These are phyloP conservation scores for Darevskia mixta DNA, from an alignment of 2,797 vertebrate genomes.

Conservation along the genomic window DNA sequence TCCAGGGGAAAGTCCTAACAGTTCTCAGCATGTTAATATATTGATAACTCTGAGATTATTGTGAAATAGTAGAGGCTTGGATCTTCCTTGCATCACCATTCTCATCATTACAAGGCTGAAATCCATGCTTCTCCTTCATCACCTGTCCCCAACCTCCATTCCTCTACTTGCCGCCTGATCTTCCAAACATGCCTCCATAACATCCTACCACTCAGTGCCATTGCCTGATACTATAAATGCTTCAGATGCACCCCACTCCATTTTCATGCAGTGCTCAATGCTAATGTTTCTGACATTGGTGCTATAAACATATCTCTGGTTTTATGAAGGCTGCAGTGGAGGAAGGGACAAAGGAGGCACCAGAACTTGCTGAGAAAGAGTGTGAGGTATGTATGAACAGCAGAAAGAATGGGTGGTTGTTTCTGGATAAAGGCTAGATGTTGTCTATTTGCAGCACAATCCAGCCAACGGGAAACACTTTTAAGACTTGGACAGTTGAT, in stretches of 20 bases:
- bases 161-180: not conserved
- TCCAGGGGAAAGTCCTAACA: not conserved
- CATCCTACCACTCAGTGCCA: not conserved
- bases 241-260: not conserved
- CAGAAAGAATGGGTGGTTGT: not conserved
- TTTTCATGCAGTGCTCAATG: constrained; percentile 27
- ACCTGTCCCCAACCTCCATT: not conserved
- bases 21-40: not conserved
- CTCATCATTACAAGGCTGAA: not conserved
- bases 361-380: constrained; percentile 74
- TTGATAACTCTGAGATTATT: not conserved
- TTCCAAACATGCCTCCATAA: not conserved
- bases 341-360: constrained; percentile 71
- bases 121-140: not conserved
- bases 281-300: constrained; percentile 14
- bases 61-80: not conserved
- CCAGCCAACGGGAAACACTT: not conserved
- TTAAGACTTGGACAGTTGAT: not conserved
- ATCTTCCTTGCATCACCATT: not conserved
- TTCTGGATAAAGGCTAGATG: not conserved
- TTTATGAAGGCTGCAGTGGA: constrained; percentile 75
- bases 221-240: not conserved
- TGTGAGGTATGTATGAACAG: constrained; percentile 72
- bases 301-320: constrained; percentile 54
- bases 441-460: not conserved